Evolutionary conservation across 92 coral and sea anemone species (phyloP), one percentile per base, ranked within the genome.

Genomic region (Pocillopora grandis): DNA sequence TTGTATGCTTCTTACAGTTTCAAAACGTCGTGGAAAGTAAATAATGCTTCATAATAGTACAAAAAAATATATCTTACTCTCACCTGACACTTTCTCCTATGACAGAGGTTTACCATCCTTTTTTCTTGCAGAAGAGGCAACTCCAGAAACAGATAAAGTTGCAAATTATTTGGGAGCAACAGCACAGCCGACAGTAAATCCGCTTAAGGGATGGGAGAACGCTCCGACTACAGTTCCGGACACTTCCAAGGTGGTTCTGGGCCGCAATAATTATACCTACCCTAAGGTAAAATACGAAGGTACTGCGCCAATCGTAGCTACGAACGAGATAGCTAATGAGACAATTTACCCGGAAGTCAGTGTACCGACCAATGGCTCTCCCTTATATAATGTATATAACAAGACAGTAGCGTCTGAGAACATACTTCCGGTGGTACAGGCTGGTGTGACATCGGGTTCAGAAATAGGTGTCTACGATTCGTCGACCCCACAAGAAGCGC

Each of bases 141-240:
- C 73, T n/a, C 58, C 60, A 7, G 27, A 74, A 21, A 83, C 70
- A 64, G 81, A 79, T 31, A 80, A 66, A 55, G 79, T 80, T 48
- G 61, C 58, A 9, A 55, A 49, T 9, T 82, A 36, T 33, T 1
- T 79, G 31, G 72, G 80, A 75, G 31, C 69, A 82, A 13, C 84
- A 71, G 36, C 91, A 6, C 76, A 87, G 76, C 86, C 92, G 36
- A 85, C 90, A 48, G 91, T 83, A 9, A 90, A 87, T 21, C 93
- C 85, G 0, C 33, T 90, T n/a, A 72, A 36, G 75, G 88, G 82
- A 0, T 75, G 80, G 81, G 80, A 87, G 78, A 64, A 80, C 12
- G 76, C 88, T 35, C 94, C 94, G 31, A 93, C 92, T 16, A 71
- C 85, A 2, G 92, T 76, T 5, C 97, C 97, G 55, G 97, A 90